A percentile compares a stretch with the other conserved stretches of the same genome.
phyloP scores from a whole-genome alignment of 2,888 invertebrate species.

The Mimumesa dahlbomi region DNA sequence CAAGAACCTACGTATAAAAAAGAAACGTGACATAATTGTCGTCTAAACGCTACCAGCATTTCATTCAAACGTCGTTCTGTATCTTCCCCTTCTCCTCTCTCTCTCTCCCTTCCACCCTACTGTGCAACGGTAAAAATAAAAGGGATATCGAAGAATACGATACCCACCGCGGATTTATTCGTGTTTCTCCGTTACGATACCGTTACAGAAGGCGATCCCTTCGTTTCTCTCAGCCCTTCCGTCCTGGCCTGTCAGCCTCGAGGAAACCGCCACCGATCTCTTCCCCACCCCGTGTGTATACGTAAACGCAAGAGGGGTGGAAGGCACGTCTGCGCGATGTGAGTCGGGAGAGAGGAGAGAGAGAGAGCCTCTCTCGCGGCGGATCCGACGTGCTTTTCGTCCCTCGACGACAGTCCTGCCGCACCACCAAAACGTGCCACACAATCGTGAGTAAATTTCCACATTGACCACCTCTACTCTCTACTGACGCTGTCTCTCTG shows the following conservation, averaged over 20 bases:
- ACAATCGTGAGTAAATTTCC: conserved; percentile 78
- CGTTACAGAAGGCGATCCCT: conserved; percentile 52
- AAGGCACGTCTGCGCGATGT: conserved; percentile 68
- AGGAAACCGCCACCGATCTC: conserved; percentile 35
- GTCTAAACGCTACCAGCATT: too few relatives aligned
- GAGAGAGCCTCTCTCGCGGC: conserved; percentile 68
- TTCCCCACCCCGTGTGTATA: conserved; percentile 32
- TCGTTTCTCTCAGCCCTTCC: conserved; percentile 7
- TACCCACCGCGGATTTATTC: not conserved
- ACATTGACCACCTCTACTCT: conserved; percentile 31
- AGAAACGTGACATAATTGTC: too few relatives aligned
- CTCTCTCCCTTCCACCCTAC: too few relatives aligned
- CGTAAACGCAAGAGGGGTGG: conserved; percentile 51
- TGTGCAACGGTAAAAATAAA: too few relatives aligned
- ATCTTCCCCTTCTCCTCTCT: too few relatives aligned
- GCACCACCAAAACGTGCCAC: conserved; percentile 78
- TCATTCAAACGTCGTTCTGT: too few relatives aligned
- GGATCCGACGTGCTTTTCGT: conserved; percentile 72
- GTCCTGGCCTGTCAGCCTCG: conserved; percentile 29
- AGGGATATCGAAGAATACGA: too few relatives aligned
- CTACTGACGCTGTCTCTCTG: not conserved
- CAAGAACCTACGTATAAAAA: too few relatives aligned
- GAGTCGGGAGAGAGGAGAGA: conserved; percentile 52
- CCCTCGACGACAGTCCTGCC: conserved; percentile 77
- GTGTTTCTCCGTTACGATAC: conserved; percentile 18